phyloP scores from a whole-genome alignment of 2,797 vertebrate genomes.

The Lepus townsendii region DNA sequence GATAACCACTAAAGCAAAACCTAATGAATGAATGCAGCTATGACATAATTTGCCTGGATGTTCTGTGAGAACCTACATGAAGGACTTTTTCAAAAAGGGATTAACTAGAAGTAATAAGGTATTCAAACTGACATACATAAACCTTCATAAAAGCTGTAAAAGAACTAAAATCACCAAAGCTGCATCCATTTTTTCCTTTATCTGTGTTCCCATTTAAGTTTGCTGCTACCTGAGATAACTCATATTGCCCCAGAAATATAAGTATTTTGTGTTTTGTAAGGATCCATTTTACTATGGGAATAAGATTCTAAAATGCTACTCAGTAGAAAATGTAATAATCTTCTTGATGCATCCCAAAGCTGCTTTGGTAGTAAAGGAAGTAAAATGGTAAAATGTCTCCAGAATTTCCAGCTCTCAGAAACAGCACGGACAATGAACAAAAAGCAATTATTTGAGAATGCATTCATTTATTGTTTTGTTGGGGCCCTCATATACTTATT shows the following conservation, averaged over 20 bases:
- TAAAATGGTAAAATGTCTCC: neutral
- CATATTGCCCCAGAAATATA: neutral
- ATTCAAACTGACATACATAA: neutral
- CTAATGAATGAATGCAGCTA: constrained; percentile 63
- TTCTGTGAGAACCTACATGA: constrained; percentile 44
- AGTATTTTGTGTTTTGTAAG: neutral
- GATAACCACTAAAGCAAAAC: neutral
- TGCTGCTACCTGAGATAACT: neutral
- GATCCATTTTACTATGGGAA: neutral
- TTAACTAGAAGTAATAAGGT: constrained; percentile 37
- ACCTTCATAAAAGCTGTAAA: neutral
- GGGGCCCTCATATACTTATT: neutral
- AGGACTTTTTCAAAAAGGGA: neutral
- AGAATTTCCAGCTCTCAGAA: neutral
- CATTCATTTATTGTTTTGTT: neutral
- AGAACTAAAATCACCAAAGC: neutral
- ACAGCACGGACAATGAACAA: neutral
- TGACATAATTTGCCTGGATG: neutral
- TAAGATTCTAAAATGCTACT: neutral
- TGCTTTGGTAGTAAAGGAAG: neutral
- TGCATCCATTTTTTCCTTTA: neutral
- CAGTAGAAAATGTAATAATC: neutral
- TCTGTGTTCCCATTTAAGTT: neutral
- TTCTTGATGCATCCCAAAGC: neutral
- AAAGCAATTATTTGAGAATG: neutral